Evolutionary conservation across 1,140 invertebrate genomes (phyloP).

Genomic region (Notospermus geniculatus): DNA sequence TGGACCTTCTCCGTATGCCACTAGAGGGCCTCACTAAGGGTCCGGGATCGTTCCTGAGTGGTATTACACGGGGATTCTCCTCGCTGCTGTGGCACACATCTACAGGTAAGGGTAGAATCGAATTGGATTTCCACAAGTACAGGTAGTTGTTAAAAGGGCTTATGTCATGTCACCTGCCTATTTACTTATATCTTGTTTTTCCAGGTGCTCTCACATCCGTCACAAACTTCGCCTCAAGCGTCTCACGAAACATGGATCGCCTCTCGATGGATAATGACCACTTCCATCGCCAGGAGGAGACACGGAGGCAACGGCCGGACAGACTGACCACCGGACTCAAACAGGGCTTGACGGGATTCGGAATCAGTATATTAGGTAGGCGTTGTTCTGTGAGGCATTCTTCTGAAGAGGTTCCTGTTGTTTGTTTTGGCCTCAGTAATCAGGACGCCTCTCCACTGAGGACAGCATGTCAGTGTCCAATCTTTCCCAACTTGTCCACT

Average conservation of each 20-base stretch:
- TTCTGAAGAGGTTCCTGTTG: neutral
- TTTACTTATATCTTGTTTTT: no score
- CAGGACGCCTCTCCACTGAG: no score
- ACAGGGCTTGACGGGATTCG: conserved; percentile 81
- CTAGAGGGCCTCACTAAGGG: conserved; percentile 80
- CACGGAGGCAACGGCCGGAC: conserved; percentile 67
- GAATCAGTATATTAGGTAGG: conserved; percentile 81
- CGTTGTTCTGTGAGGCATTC: no score
- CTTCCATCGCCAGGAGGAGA: conserved; percentile 61
- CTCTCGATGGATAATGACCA: conserved; percentile 85
- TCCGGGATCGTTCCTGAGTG: conserved; percentile 78
- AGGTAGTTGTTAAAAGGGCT: no score
- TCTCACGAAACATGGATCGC: conserved; percentile 87
- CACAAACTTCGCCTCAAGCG: conserved; percentile 85
- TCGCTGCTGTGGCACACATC: conserved; percentile 80
- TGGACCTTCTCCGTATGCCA: conserved; percentile 81
- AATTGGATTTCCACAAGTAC: no score
- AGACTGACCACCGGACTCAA: conserved; percentile 78
- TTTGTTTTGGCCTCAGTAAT: no score
- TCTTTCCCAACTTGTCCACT: no score
- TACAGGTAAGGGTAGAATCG: conserved; percentile 65
- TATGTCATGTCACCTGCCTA: no score
- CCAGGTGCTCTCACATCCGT: conserved; percentile 81
- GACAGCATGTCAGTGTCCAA: no score
- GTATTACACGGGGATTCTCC: conserved; percentile 78